These are phyloP conservation scores for Amia ocellicauda DNA, from an alignment of 2,113 vertebrate genomes.

Conservation along the genomic window DNA sequence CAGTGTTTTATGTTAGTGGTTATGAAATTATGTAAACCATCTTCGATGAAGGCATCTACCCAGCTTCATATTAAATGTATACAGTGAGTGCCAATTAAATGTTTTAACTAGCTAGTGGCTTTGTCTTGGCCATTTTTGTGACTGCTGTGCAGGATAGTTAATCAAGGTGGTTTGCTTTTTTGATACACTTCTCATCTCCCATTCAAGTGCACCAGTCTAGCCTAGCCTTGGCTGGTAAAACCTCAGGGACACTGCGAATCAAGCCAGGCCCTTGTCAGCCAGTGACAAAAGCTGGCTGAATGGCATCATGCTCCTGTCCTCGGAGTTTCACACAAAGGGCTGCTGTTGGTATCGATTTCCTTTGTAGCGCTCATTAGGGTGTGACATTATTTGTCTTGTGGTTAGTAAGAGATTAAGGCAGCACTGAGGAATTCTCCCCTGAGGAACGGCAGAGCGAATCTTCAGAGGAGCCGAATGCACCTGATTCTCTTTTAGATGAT, in stretches of 20 bases:
- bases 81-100: too few species aligned
- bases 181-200: too few species aligned
- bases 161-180: too few species aligned
- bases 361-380: conserved; percentile 38
- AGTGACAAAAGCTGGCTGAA: conserved; percentile 11
- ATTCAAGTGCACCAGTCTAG: too few species aligned
- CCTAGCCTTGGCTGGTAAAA: too few species aligned
- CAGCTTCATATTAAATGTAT: too few species aligned
- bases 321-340: conserved; percentile 9
- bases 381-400: conserved; percentile 39
- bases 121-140: too few species aligned
- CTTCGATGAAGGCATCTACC: too few species aligned
- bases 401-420: conserved; percentile 37
- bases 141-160: too few species aligned
- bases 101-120: too few species aligned
- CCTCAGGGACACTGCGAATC: neutral
- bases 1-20: too few species aligned
- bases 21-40: too few species aligned
- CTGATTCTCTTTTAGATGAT: conserved; percentile 25
- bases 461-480: conserved; percentile 30
- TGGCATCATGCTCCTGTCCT: conserved; percentile 1
- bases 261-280: neutral
- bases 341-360: conserved; percentile 45
- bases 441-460: neutral
- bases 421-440: conserved; percentile 24